Evolutionary conservation across 2,797 vertebrate genomes (phyloP).

Genomic region (Poeciliopsis turneri): DNA sequence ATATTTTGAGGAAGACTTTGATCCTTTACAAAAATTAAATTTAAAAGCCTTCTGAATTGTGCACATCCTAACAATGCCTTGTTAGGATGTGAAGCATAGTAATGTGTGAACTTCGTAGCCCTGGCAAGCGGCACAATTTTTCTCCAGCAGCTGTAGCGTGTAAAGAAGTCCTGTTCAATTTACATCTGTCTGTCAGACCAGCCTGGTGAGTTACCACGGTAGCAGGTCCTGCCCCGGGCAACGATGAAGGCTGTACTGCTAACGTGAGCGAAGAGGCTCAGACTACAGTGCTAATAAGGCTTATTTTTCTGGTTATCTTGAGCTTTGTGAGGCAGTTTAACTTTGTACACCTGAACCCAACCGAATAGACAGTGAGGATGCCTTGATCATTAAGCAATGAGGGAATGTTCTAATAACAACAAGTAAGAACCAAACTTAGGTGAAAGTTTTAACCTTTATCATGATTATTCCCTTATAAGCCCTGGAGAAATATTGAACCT

Average conservation of each 20-base stretch:
- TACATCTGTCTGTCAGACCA: not conserved
- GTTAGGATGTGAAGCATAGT: not conserved
- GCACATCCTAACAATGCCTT: not conserved
- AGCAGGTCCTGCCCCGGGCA: constrained; percentile 4
- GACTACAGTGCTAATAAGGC: constrained; percentile 1
- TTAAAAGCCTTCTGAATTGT: not conserved
- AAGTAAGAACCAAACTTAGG: not conserved
- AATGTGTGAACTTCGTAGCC: constrained; percentile 1
- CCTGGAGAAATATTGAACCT: not conserved
- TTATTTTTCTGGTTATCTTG: not conserved
- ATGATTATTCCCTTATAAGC: not conserved
- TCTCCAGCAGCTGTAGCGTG: not conserved
- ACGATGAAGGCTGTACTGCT: constrained; percentile 5
- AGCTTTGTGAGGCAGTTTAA: not conserved
- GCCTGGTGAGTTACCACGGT: not conserved
- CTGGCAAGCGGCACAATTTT: constrained; percentile 1
- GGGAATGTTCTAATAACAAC: too few relatives aligned
- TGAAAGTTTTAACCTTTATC: not conserved
- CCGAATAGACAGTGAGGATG: not conserved
- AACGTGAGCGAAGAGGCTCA: not conserved
- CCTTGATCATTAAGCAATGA: not conserved
- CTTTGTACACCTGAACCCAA: not conserved
- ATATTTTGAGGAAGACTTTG: not conserved
- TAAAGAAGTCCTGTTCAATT: constrained; percentile 14
- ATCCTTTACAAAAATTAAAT: not conserved